Evolutionary conservation across 1,140 invertebrate genomes (phyloP).

Genomic region (Holotrichia oblita): DNA sequence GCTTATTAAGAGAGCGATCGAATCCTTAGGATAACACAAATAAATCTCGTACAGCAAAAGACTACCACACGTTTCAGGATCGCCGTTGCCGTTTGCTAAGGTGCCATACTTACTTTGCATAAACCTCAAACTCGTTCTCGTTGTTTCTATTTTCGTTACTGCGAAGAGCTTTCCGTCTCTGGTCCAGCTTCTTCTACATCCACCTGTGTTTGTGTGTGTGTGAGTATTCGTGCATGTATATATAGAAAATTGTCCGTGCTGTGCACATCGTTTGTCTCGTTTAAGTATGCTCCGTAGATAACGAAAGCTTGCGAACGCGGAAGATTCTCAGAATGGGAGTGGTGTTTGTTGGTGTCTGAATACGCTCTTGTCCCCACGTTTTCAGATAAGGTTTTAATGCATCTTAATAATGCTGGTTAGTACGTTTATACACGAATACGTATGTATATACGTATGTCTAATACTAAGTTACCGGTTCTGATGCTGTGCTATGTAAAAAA

Average conservation of each 20-base stretch:
- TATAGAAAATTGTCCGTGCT: background rate
- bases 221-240: background rate
- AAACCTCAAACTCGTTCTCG: background rate
- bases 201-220: background rate
- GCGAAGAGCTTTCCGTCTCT: background rate
- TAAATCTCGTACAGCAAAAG: background rate
- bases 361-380: slow-evolving; percentile 21
- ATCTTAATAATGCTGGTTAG: slow-evolving; percentile 33
- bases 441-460: background rate
- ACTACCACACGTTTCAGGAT: too few relatives aligned
- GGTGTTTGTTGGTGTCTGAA: slow-evolving; percentile 18
- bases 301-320: slow-evolving; percentile 8
- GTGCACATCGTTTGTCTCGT: background rate
- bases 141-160: background rate
- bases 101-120: background rate
- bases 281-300: background rate
- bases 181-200: background rate
- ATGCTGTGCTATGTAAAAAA: too few relatives aligned
- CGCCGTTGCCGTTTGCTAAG: background rate
- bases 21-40: background rate
- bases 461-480: too few relatives aligned
- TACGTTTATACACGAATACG: background rate
- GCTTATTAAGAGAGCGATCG: background rate
- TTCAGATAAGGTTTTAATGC: slow-evolving; percentile 31
- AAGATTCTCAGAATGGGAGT: slow-evolving; percentile 32